Evolutionary conservation across 1,140 invertebrate species (phyloP).

Genomic region (Arion vulgaris): DNA sequence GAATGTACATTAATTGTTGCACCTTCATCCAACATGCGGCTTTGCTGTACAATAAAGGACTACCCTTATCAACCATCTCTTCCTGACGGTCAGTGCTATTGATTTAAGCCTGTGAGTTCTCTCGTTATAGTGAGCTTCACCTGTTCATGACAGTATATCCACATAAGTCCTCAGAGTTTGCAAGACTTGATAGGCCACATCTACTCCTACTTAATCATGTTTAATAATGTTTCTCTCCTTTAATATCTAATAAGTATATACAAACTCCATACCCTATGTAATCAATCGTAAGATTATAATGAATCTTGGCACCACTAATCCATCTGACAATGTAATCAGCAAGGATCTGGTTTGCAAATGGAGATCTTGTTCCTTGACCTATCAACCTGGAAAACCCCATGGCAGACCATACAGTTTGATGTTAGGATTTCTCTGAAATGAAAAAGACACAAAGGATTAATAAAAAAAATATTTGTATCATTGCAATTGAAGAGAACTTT

Average conservation of each 20-base stretch:
- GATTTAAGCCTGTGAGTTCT: neutral
- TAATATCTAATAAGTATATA: neutral
- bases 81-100: neutral
- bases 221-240: neutral
- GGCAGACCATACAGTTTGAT: conserved; percentile 70
- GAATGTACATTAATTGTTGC: too few relatives aligned
- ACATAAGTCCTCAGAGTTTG: neutral
- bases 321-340: conserved; percentile 70
- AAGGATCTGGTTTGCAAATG: conserved; percentile 63
- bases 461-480: neutral
- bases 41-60: too few relatives aligned
- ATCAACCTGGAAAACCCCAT: conserved; percentile 72
- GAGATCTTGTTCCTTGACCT: conserved; percentile 59
- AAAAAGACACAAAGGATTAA: neutral
- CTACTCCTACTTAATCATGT: neutral
- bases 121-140: too few relatives aligned
- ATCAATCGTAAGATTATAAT: conserved; percentile 69
- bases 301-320: conserved; percentile 65
- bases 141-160: neutral
- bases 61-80: too few relatives aligned
- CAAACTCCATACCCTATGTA: conserved; percentile 61
- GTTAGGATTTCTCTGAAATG: conserved; percentile 69
- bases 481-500: too few relatives aligned
- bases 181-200: neutral
- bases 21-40: too few relatives aligned